A percentile compares a stretch with the other conserved stretches of the same genome.
These are phyloP conservation scores for Oikopleura vanhoeffeni DNA, from an alignment of 23 tunicate genomes.

Conservation along the genomic window DNA sequence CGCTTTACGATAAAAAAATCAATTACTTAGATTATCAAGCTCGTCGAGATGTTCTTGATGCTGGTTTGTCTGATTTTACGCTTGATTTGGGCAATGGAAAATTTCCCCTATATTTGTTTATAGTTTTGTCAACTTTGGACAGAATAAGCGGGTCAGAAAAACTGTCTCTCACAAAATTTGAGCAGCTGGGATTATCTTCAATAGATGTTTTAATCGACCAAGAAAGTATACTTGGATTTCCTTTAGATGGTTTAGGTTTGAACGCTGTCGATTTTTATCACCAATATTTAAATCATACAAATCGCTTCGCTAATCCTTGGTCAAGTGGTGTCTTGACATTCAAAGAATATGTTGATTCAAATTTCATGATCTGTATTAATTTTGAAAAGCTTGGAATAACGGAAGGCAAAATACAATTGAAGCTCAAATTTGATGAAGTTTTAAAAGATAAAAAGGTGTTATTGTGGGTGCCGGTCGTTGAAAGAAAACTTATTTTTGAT, in stretches of 20 bases:
- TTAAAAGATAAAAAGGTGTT: not conserved
- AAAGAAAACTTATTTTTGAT: not conserved
- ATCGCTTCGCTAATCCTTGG: not conserved
- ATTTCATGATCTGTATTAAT: not conserved
- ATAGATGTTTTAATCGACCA: too few relatives aligned
- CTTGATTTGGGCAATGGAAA: too few relatives aligned
- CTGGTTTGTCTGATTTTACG: too few relatives aligned
- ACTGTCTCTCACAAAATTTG: too few relatives aligned
- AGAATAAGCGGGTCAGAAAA: too few relatives aligned
- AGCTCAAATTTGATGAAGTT: not conserved
- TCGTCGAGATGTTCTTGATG: too few relatives aligned
- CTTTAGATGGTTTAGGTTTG: not conserved
- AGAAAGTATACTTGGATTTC: not conserved
- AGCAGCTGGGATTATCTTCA: too few relatives aligned
- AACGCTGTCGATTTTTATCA: not conserved
- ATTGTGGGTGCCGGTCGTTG: not conserved
- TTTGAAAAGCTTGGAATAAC: not conserved
- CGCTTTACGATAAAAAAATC: too few relatives aligned
- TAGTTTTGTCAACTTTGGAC: too few relatives aligned
- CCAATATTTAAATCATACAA: not conserved
- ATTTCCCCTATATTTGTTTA: too few relatives aligned
- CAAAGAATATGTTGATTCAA: not conserved
- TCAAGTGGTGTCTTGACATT: not conserved
- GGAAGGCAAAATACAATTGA: not conserved
- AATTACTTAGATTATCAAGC: too few relatives aligned